These are phyloP conservation scores for Melieria omissa DNA, from an alignment of 2,888 invertebrate species.

Conservation along the genomic window DNA sequence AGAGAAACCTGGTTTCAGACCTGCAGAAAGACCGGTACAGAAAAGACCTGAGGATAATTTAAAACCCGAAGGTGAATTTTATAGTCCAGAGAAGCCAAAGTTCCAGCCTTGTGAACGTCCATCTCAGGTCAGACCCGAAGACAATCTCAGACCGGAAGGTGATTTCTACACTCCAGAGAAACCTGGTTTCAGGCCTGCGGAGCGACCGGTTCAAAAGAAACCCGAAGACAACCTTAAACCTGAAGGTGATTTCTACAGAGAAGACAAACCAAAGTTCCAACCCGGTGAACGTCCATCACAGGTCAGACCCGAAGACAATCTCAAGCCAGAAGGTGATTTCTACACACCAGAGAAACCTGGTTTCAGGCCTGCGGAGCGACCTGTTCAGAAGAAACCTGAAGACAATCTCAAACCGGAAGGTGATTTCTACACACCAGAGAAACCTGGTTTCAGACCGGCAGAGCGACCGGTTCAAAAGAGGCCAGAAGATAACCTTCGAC, in stretches of 20 bases:
- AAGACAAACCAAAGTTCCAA: constrained; percentile 64
- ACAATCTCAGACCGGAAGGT: constrained; percentile 72
- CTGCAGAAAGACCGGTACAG: constrained; percentile 70
- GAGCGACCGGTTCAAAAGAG: constrained; percentile 68
- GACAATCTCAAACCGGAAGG: constrained; percentile 71
- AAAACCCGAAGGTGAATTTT: constrained; percentile 72
- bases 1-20: constrained; percentile 51
- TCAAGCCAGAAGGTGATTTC: constrained; percentile 72
- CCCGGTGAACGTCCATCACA: constrained; percentile 45
- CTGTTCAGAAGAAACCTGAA: constrained; percentile 63
- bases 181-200: constrained; percentile 66
- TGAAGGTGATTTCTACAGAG: constrained; percentile 70
- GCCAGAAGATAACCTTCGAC: constrained; percentile 68
- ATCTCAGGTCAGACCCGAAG: constrained; percentile 65
- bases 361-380: constrained; percentile 67
- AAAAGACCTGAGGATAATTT: constrained; percentile 71
- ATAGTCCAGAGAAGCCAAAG: constrained; percentile 64
- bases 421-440: constrained; percentile 66
- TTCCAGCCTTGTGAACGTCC: constrained; percentile 59
- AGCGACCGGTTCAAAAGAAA: constrained; percentile 66
- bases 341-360: constrained; percentile 63
- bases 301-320: constrained; percentile 68
- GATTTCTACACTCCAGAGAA: constrained; percentile 63
- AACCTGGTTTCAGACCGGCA: constrained; percentile 64
- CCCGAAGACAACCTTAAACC: constrained; percentile 68